phyloP scores from a whole-genome alignment of 2,797 vertebrate genomes.

The Sternotherus odoratus region DNA sequence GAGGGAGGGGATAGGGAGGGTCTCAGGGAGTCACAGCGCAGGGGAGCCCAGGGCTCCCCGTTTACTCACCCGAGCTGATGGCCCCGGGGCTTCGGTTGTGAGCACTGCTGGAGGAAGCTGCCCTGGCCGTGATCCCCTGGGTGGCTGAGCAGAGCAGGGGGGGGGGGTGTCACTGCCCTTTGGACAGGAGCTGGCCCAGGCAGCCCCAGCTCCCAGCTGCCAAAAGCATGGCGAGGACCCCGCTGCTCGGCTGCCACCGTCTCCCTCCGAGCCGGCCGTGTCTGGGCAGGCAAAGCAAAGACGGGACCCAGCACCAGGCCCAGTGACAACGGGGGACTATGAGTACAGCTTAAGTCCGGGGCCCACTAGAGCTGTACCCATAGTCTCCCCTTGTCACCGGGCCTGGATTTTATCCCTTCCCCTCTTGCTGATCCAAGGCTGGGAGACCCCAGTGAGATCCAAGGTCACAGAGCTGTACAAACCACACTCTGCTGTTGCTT shows the following conservation, averaged over 20 bases:
- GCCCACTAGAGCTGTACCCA: no score
- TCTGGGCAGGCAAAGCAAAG: neutral
- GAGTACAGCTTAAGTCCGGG: no score
- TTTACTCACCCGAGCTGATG: neutral
- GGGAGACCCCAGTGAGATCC: no score
- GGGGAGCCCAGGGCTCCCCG: neutral
- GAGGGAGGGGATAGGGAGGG: no score
- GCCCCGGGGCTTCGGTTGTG: neutral
- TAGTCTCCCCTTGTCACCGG: no score
- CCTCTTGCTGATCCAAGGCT: no score
- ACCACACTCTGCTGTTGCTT: no score
- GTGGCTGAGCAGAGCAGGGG: rapidly evolving
- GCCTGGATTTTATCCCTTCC: no score
- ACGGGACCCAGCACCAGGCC: neutral
- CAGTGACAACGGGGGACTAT: no score
- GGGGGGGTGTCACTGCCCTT: neutral
- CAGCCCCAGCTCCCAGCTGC: neutral
- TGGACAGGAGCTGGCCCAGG: neutral
- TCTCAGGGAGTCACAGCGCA: no score
- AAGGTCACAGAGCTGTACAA: no score
- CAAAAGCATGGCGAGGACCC: conserved; percentile 30
- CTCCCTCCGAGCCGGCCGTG: no score
- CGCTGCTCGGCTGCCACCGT: rapidly evolving
- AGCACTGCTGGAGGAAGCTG: neutral
- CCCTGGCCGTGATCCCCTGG: neutral